phyloP scores from a whole-genome alignment of 1,140 invertebrate genomes.

The Drosophila nigrodunni region DNA sequence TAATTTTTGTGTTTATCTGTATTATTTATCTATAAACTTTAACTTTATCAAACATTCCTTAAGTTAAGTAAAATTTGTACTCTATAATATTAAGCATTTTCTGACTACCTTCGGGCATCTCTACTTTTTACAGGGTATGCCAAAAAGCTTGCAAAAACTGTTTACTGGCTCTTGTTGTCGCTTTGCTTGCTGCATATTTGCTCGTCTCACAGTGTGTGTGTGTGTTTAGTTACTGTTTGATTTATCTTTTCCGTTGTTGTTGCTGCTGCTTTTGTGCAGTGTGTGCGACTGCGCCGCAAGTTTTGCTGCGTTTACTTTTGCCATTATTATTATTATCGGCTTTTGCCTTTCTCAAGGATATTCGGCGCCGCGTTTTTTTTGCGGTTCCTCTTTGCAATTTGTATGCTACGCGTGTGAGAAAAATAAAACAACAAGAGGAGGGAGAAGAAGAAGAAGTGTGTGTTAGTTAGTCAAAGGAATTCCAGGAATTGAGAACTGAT shows the following conservation, averaged over 20 bases:
- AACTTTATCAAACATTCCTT: not conserved
- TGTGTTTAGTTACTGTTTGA: constrained; percentile 77
- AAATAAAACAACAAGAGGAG: constrained; percentile 13
- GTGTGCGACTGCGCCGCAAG: constrained; percentile 57
- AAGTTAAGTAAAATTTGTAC: too few relatives aligned
- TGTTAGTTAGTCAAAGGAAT: constrained; percentile 82
- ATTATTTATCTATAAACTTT: not conserved
- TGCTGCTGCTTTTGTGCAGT: constrained; percentile 42
- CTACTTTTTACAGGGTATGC: constrained; percentile 27
- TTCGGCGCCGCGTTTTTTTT: constrained; percentile 64
- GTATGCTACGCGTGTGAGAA: constrained; percentile 76
- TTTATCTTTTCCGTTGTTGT: constrained; percentile 78
- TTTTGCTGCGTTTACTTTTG: constrained; percentile 50
- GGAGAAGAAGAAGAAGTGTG: constrained; percentile 42
- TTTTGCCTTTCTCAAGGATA: constrained; percentile 78
- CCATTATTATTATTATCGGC: constrained; percentile 61
- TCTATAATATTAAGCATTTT: too few relatives aligned
- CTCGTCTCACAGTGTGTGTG: constrained; percentile 17
- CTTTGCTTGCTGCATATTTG: constrained; percentile 36
- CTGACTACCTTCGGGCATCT: too few relatives aligned
- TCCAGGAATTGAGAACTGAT: constrained; percentile 76
- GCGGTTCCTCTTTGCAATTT: constrained; percentile 39
- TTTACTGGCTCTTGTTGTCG: constrained; percentile 57
- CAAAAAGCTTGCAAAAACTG: constrained; percentile 40
- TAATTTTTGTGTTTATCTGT: not conserved